Evolutionary conservation across 2,888 invertebrate genomes (phyloP), one percentile per base, ranked within the genome.

Genomic region (Eristalis pertinax): DNA sequence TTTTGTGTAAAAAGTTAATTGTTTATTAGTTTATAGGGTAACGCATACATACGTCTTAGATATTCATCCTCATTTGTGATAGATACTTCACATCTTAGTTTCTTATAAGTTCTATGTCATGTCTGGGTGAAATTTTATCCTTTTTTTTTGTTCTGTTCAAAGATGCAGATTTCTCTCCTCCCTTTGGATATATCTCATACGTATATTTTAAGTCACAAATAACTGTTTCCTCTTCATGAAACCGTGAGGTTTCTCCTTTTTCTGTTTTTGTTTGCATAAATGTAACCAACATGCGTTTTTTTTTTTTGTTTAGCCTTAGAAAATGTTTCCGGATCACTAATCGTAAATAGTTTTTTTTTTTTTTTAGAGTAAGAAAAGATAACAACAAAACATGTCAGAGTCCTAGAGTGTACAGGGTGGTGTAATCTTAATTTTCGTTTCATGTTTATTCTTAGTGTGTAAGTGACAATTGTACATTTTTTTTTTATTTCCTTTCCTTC

Each of bases 341-440:
- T 70, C 75, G n/a, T 79, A 75, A 56, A 26, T 82, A 70, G 41
- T 70, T 60, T 70, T 74, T 26, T 26, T 32, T 32, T 8, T 10
- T 32, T 8, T 32, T 32, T 78, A 69, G 58, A 13, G 24, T 80
- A 32, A 69, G 67, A 76, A 24, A 24, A 70, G 76, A 75, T 41
- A 63, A 79, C 80, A 75, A 41, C n/a, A 43, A 19, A 69, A 80
- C 60, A 26, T 72, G 69, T 78, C 84, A 87, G 88, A 89, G 89
- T 88, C 89, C 88, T 86, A 85, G 84, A 88, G 83, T 89, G 86
- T 89, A 88, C 84, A 88, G 89, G 89, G 88, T 88, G 89, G 84
- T 81, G 88, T 84, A 84, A 74, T 84, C 69, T 81, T 77, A 74
- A 74, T 58, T 13, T 50, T 77, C 64, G 58, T 29, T 43, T 67